Evolutionary conservation across 1,140 invertebrate species (phyloP).

Genomic region (Drosophila nasuta): DNA sequence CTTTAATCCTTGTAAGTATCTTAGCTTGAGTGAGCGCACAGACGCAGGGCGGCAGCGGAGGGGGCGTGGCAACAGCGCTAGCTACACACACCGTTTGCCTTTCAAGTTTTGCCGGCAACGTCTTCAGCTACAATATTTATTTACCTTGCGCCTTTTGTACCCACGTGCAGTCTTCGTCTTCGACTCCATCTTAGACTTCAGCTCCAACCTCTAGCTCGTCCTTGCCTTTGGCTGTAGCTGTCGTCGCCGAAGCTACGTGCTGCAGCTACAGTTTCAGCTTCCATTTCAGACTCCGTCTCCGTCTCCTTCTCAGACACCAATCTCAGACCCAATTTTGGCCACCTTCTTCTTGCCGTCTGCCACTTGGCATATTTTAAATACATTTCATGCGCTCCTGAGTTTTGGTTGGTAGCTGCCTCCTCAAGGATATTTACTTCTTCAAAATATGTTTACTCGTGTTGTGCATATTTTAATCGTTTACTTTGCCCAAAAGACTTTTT

Average conservation of each 20-base stretch:
- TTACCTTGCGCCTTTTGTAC: constrained; percentile 84
- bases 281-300: not conserved
- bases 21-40: constrained; percentile 52
- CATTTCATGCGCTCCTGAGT: constrained; percentile 84
- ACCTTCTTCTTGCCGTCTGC: constrained; percentile 50
- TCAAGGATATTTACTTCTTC: constrained; percentile 84
- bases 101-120: constrained; percentile 34
- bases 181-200: not conserved
- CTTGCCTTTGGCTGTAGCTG: constrained; percentile 40
- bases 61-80: constrained; percentile 1
- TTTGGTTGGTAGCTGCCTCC: constrained; percentile 49
- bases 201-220: not conserved
- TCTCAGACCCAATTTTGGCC: constrained; percentile 25
- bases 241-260: constrained; percentile 72
- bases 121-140: constrained; percentile 76
- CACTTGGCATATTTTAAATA: constrained; percentile 84
- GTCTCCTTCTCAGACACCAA: not conserved
- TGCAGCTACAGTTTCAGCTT: not conserved
- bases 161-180: constrained; percentile 61
- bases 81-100: constrained; percentile 15
- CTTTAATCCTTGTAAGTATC: constrained; percentile 84
- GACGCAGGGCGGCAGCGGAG: not conserved
- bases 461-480: constrained; percentile 85
- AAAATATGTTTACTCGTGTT: constrained; percentile 85
- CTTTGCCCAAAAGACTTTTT: constrained; percentile 69